phyloP scores from a whole-genome alignment of 2,113 vertebrate genomes.

The Alaudala cheleensis region DNA sequence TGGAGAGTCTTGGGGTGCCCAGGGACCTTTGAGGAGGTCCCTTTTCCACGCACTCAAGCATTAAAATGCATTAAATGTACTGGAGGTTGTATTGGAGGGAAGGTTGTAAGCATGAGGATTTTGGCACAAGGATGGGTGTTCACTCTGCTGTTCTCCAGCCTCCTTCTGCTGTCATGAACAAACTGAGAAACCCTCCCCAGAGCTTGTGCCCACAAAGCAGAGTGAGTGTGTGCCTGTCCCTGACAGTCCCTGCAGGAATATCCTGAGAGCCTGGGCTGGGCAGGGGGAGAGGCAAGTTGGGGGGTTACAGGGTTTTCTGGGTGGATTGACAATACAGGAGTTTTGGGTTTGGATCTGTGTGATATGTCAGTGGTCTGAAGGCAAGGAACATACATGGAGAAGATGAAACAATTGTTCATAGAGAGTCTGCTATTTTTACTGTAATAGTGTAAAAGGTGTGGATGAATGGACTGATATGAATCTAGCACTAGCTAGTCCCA shows the following conservation, averaged over 20 bases:
- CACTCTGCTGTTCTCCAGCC: background rate
- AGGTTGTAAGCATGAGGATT: background rate
- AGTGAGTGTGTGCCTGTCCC: no score
- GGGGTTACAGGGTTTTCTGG: background rate
- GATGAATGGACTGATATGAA: background rate
- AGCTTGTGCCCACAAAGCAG: background rate
- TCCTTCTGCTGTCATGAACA: background rate
- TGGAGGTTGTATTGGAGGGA: background rate
- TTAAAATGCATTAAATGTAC: background rate
- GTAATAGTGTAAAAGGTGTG: background rate
- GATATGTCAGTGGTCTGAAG: background rate
- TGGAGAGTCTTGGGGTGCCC: background rate
- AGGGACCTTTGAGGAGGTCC: background rate
- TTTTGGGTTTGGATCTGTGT: background rate
- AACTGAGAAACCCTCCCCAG: background rate
- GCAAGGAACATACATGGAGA: background rate
- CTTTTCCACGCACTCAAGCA: background rate
- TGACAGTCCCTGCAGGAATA: background rate
- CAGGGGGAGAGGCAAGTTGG: fast-evolving
- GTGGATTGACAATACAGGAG: background rate
- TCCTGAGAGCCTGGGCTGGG: background rate
- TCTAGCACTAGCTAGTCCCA: background rate
- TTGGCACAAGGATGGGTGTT: background rate
- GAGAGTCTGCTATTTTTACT: background rate
- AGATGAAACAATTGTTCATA: background rate